Evolutionary conservation across 2,113 vertebrate genomes (phyloP), one percentile per base, ranked within the genome.

Genomic region (Laterallus jamaicensis): DNA sequence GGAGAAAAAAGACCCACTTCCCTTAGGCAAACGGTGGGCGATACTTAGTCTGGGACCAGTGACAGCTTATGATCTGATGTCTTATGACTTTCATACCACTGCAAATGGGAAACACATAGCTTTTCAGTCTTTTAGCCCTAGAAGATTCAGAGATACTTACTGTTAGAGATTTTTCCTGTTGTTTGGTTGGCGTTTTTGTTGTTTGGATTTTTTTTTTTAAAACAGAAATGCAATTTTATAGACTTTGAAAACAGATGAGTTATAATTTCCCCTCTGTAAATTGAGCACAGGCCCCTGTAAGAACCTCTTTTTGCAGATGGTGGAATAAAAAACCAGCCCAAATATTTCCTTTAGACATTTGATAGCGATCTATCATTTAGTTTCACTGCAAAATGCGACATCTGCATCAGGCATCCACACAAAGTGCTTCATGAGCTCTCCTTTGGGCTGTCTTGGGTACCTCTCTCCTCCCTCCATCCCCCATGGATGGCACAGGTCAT

Each of bases 21-120:
- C 93, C 70, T 76, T 40, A 39, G 77, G 91, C 86, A 89, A 82
- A 91, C 55, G 66, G 24, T 59, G 62, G 91, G 66, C 76, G 86
- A 91, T 91, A 89, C 55, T 95, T 93, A 74, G 95, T 76, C 74
- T 69, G 40, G 59, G 69, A 80, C 74, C 63, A 59, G 88, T 69
- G 92, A 63, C 70, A 77, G 67, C 19, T 87, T 77, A 50, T 91
- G 91, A 87, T 93, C 83, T 91, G 81, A 93, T 87, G 62, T 50
- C 88, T 92, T 73, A 29, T 55, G 91, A 92, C 86, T 96, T 86
- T 84, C 88, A 91, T 49, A 85, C 39, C 67, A 21, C 67, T 73
- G 56, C 42, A 93, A 91, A 94, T 49, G 80, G 54, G 86, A 90
- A 95, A 94, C 1, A 2, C 32, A 37, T 6, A 85, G 67, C 50